Evolutionary conservation across 2,888 invertebrate genomes (phyloP).

Genomic region (Pseudococcus jackbeardsleyi): DNA sequence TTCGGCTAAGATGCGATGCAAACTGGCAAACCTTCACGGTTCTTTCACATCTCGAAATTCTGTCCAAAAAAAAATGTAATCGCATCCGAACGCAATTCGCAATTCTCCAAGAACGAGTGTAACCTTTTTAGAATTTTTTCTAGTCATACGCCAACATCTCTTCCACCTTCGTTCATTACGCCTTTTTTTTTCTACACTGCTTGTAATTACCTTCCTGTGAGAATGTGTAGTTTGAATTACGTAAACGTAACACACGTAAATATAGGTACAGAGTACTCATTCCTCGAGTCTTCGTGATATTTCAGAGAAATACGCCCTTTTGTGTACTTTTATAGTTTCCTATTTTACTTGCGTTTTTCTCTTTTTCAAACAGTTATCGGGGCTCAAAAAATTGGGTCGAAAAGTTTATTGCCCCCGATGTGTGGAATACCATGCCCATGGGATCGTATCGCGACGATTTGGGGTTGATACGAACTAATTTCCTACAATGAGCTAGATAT

Average conservation of each 20-base stretch:
- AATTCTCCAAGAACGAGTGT: background rate
- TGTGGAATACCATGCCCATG: background rate
- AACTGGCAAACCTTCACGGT: constrained; percentile 11
- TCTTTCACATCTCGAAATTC: background rate
- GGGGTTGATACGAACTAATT: background rate
- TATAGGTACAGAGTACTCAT: no score
- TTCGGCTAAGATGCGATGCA: background rate
- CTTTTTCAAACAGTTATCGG: background rate
- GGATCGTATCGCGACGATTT: background rate
- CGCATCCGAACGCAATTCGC: background rate
- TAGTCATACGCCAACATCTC: background rate
- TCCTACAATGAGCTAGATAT: background rate
- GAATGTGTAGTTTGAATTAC: background rate
- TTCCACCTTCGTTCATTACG: background rate
- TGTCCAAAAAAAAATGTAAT: background rate
- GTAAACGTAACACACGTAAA: background rate
- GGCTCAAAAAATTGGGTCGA: background rate
- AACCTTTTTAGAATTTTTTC: background rate
- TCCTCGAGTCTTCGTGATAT: no score
- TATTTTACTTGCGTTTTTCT: background rate
- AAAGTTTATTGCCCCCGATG: background rate
- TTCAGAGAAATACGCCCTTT: background rate
- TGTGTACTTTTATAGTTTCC: background rate
- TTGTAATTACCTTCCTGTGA: background rate
- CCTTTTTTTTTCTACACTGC: background rate